Base-by-base conservation (phyloP, 2,888 invertebrate species). In the Ophion slaviceki region DNA sequence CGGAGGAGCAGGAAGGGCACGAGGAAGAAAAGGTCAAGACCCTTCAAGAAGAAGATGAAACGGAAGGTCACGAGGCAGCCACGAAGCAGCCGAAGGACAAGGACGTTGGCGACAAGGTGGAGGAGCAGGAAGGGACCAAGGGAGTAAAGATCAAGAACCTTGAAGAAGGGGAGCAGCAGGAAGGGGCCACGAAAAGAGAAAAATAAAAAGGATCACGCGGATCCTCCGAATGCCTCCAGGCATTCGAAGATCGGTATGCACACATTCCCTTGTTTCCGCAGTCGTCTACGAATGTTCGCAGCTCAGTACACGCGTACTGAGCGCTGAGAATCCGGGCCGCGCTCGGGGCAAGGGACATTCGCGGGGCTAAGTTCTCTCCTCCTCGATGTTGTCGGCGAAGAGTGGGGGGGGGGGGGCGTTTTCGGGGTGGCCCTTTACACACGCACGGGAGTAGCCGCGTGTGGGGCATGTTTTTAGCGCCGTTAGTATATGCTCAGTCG, bases 401-500 rank as follows among this genome's bases (percentile, higher is more conserved):
- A 32, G 4, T 32, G 2, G 2, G 32, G 20, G 71, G 32, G 64
- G 70, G 76, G 84, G 86, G 82, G 85, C 82, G 80, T 83, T 86
- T 82, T 87, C 80, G 82, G 66, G 71, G 62, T 68, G 36, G 76
- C 64, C 72, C 62, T 57, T 20, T 36, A 45, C 47, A 62, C 64
- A 68, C 76, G 64, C 45, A 62, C 36, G 4, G 28, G 40, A n/a
- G 20, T 72, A 17, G 7, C 59, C 66, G 47, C 32, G 40, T 72
- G 20, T 53, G 45, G 28, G 57, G 89, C 88, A 93, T 92, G 92
- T 92, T 93, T 93, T 92, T 90, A 92, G 92, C 89, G 82, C 87
- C 90, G 92, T 89, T 92, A 92, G 93, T 93, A 93, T 47, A 47
- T 90, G 90, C 91, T 91, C 91, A 88, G 91, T 91, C 90, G 93